These are phyloP conservation scores for Coelopa pilipes DNA, from an alignment of 2,888 invertebrate genomes.

Conservation along the genomic window DNA sequence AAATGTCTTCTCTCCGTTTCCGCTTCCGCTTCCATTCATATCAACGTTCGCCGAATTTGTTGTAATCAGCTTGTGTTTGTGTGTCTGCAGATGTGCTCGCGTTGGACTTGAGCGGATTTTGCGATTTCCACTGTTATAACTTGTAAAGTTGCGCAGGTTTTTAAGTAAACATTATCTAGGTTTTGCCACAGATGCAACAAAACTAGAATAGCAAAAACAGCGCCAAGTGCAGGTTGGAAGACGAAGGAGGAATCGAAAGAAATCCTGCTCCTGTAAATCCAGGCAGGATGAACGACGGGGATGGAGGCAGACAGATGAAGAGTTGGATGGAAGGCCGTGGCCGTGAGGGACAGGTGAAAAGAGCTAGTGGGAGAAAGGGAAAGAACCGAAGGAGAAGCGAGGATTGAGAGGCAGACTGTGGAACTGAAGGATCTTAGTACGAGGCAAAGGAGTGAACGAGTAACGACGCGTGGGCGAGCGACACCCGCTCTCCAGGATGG, in stretches of 20 bases:
- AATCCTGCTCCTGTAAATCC: background rate
- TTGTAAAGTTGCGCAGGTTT: constrained; percentile 45
- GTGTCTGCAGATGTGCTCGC: background rate
- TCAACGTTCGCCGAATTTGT: too few species aligned
- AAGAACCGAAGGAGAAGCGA: too few species aligned
- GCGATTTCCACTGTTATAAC: constrained; percentile 45
- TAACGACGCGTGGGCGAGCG: too few species aligned
- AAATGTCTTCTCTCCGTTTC: too few species aligned
- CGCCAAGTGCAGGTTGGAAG: background rate
- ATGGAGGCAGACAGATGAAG: background rate
- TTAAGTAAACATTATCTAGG: constrained; percentile 46
- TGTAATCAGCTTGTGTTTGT: too few species aligned
- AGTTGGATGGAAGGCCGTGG: background rate
- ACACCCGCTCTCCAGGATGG: too few species aligned
- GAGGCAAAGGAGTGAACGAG: too few species aligned
- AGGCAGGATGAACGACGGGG: background rate
- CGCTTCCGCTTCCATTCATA: too few species aligned
- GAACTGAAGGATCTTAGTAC: too few species aligned
- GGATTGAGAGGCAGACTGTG: too few species aligned
- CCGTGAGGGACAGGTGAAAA: too few species aligned
- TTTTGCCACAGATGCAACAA: constrained; percentile 34
- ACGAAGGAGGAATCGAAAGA: constrained; percentile 1
- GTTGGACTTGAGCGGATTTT: constrained; percentile 31
- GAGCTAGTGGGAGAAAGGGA: too few species aligned
- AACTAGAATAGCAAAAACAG: background rate